phyloP scores from a whole-genome alignment of 1,140 invertebrate species.

The honey bee (Apis mellifera) region Amel_HAv3.1 CM009941.2:1744001-1744500 shows the following conservation, averaged over 20 bases:
- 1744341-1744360: too few species aligned
- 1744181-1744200: too few species aligned
- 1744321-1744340: too few species aligned
- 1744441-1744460: neutral
- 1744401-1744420: neutral
- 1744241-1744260: too few species aligned
- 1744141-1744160: neutral
- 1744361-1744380: neutral
- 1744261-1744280: too few species aligned
- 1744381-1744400: neutral
- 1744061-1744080: constrained; percentile 53
- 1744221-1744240: too few species aligned
- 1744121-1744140: constrained; percentile 22
- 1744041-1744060: constrained; percentile 39
- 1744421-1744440: constrained; percentile 1
- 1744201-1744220: too few species aligned
- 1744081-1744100: constrained; percentile 60
- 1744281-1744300: too few species aligned
- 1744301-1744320: too few species aligned
- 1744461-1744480: constrained; percentile 33
- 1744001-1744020: constrained; percentile 7
- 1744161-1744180: too few species aligned
- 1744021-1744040: constrained; percentile 6
- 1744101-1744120: constrained; percentile 52
- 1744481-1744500: constrained; percentile 35